Evolutionary conservation across 1,140 invertebrate genomes (phyloP).

Genomic region (Coboldia fuscipes): DNA sequence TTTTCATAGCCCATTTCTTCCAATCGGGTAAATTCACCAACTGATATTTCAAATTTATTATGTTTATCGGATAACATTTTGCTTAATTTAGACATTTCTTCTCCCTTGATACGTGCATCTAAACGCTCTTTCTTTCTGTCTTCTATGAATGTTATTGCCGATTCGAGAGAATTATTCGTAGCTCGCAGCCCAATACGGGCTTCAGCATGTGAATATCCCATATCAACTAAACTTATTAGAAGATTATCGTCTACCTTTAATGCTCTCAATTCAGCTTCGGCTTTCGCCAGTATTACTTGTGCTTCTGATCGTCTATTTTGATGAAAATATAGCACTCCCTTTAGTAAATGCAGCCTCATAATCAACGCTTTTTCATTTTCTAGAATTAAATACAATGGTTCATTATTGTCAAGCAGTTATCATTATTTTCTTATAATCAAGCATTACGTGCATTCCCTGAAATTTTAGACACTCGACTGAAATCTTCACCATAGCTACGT

Average conservation of each 20-base stretch:
- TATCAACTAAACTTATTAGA: slow-evolving; percentile 27
- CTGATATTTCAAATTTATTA: slow-evolving; percentile 14
- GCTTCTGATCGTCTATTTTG: slow-evolving; percentile 40
- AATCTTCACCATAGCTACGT: slow-evolving; percentile 44
- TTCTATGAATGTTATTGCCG: slow-evolving; percentile 38
- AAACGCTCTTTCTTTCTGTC: slow-evolving; percentile 27
- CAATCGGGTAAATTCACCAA: slow-evolving; percentile 26
- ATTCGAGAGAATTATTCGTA: slow-evolving; percentile 29
- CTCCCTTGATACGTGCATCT: slow-evolving; percentile 25
- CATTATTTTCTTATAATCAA: neutral
- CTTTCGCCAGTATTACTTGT: slow-evolving; percentile 28
- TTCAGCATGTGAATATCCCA: slow-evolving; percentile 38
- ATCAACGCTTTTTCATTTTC: slow-evolving; percentile 48
- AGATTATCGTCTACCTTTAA: slow-evolving; percentile 37
- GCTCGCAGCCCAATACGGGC: slow-evolving; percentile 40
- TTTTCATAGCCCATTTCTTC: slow-evolving; percentile 42
- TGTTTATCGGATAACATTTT: slow-evolving; percentile 11
- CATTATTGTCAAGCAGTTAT: neutral
- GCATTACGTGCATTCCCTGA: slow-evolving; percentile 28
- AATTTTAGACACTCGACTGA: slow-evolving; percentile 39
- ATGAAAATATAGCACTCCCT: slow-evolving; percentile 55
- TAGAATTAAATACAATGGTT: slow-evolving; percentile 9
- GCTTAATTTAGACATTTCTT: slow-evolving; percentile 25
- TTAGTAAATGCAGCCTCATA: slow-evolving; percentile 51
- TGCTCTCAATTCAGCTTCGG: slow-evolving; percentile 31